phyloP scores from a whole-genome alignment of 2,888 invertebrate species.

The Hemicrepidius hirtus region DNA sequence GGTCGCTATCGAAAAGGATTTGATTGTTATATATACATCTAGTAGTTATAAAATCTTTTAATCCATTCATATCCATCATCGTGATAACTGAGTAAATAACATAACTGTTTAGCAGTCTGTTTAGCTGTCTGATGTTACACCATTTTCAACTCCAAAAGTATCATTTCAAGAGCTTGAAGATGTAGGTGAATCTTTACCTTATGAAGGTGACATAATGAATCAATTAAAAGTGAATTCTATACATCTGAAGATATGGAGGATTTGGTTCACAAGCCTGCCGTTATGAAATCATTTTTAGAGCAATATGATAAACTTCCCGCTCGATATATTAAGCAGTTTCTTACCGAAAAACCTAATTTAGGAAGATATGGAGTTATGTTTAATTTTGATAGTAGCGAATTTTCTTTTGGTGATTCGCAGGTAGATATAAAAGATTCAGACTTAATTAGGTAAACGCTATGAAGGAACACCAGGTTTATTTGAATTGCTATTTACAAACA shows the following conservation, averaged over 20 bases:
- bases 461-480: too few species aligned
- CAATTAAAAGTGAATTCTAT: background rate
- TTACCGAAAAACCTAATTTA: background rate
- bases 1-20: slow-evolving; percentile 64
- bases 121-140: slow-evolving; percentile 54
- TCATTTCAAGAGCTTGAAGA: background rate
- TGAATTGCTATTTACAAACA: slow-evolving; percentile 23
- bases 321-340: background rate
- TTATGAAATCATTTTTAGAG: background rate
- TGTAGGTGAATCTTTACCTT: background rate
- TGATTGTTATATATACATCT: slow-evolving; percentile 61
- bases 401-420: slow-evolving; percentile 1
- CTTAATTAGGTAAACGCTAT: background rate
- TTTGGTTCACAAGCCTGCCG: background rate
- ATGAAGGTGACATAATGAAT: background rate
- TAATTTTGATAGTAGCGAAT: background rate
- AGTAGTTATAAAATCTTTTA: slow-evolving; percentile 55
- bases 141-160: background rate
- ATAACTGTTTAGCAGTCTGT: slow-evolving; percentile 60
- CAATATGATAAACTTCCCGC: background rate
- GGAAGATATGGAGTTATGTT: background rate
- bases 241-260: background rate
- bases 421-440: background rate
- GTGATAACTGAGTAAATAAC: slow-evolving; percentile 61
- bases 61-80: slow-evolving; percentile 54